phyloP scores from a whole-genome alignment of 2,888 invertebrate genomes.

The Meloe dianella region DNA sequence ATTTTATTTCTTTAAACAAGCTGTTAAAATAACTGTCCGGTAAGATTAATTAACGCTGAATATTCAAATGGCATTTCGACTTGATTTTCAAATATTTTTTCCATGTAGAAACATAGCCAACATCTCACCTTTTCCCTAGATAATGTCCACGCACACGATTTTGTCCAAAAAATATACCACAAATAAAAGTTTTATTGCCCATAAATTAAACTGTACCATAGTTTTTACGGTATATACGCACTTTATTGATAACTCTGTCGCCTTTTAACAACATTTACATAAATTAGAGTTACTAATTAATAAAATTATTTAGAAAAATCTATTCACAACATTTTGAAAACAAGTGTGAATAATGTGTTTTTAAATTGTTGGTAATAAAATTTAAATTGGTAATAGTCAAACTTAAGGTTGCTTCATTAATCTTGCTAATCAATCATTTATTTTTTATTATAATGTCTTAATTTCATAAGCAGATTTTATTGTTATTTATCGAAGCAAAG shows the following conservation, averaged over 20 bases:
- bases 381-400: conserved; percentile 3
- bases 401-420: background rate
- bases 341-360: conserved; percentile 1
- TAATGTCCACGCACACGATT: background rate
- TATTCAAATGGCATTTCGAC: conserved; percentile 24
- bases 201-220: conserved; percentile 33
- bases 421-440: conserved; percentile 3
- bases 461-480: background rate
- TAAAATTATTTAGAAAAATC: conserved; percentile 16
- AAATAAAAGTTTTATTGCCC: conserved; percentile 36
- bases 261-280: conserved; percentile 30
- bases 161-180: background rate
- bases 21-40: conserved; percentile 35
- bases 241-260: conserved; percentile 32
- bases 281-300: conserved; percentile 35
- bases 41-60: conserved; percentile 32
- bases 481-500: background rate
- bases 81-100: conserved; percentile 18
- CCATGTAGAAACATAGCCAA: background rate
- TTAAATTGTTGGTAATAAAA: conserved; percentile 1
- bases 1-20: conserved; percentile 36
- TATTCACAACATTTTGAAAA: background rate
- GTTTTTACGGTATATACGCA: background rate
- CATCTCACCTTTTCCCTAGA: background rate
- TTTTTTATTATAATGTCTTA: background rate